Conservation (phyloP, 1,140 invertebrate species). For the Samia ricini region DNA sequence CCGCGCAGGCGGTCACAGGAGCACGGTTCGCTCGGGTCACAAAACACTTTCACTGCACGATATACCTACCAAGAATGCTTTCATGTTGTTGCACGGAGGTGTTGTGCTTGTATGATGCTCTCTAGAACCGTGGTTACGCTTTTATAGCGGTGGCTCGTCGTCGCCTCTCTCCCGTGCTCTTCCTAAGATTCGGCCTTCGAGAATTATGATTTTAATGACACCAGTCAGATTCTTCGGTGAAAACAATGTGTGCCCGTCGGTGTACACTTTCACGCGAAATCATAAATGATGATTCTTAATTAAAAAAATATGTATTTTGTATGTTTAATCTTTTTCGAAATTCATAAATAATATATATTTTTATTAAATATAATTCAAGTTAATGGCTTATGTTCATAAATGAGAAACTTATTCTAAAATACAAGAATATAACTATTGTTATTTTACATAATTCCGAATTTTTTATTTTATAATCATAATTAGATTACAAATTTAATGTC, state of each 20-base stretch:
- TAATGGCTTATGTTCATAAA: not conserved
- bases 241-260: conserved; percentile 59
- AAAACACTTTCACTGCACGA: conserved; percentile 65
- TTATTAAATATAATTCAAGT: not conserved
- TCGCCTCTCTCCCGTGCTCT: conserved; percentile 72
- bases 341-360: not conserved
- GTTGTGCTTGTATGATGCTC: conserved; percentile 71
- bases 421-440: too few relatives aligned
- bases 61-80: conserved; percentile 75
- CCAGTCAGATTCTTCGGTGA: conserved; percentile 67
- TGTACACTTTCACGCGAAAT: conserved; percentile 55
- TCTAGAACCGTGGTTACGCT: conserved; percentile 50
- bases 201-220: conserved; percentile 77
- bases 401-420: too few relatives aligned
- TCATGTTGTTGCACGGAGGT: conserved; percentile 75
- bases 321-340: not conserved
- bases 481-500: too few relatives aligned
- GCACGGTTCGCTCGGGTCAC: conserved; percentile 59
- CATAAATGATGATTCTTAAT: conserved; percentile 3
- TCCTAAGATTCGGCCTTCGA: conserved; percentile 76
- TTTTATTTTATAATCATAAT: too few relatives aligned
- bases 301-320: not conserved
- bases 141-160: conserved; percentile 60
- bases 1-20: conserved; percentile 29
- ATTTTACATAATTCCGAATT: too few relatives aligned